Evolutionary conservation across 2,113 vertebrate species (phyloP).

Genomic region (Ginglymostoma cirratum): DNA sequence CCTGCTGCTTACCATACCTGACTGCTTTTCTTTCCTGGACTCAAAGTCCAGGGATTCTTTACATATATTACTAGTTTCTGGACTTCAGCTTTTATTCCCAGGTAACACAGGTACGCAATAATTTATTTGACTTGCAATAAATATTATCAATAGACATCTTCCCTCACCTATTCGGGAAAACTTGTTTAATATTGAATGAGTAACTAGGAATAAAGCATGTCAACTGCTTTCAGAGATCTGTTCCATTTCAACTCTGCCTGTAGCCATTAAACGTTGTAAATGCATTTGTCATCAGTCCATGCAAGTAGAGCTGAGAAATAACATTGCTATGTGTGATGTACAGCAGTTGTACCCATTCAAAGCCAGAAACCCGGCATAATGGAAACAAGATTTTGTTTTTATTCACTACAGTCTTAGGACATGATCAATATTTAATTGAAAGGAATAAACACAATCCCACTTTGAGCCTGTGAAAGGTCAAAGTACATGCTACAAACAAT

Average conservation of each 20-base stretch:
- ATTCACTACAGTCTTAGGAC: constrained; percentile 62
- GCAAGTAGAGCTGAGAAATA: constrained; percentile 74
- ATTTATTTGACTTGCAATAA: constrained; percentile 45
- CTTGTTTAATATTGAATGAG: constrained; percentile 49
- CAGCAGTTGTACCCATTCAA: constrained; percentile 57
- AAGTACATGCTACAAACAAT: constrained; percentile 33
- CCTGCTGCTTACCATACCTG: background rate
- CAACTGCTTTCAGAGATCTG: constrained; percentile 66
- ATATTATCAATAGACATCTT: constrained; percentile 35
- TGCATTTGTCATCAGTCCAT: constrained; percentile 67
- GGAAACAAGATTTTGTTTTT: constrained; percentile 56
- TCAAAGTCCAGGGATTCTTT: background rate
- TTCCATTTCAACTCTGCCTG: constrained; percentile 52
- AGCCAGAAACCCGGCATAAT: constrained; percentile 56
- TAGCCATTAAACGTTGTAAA: constrained; percentile 74
- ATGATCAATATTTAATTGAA: constrained; percentile 57
- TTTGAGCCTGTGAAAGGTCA: constrained; percentile 58
- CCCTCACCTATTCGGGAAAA: background rate
- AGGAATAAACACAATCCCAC: constrained; percentile 61
- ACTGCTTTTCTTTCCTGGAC: constrained; percentile 16
- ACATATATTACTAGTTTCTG: constrained; percentile 16
- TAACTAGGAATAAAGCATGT: constrained; percentile 56
- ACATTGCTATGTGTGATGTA: constrained; percentile 58
- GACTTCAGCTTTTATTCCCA: constrained; percentile 22
- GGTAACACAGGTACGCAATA: background rate